Evolutionary conservation across 2,888 invertebrate species (phyloP).

Genomic region (Drosophila mercatorum): DNA sequence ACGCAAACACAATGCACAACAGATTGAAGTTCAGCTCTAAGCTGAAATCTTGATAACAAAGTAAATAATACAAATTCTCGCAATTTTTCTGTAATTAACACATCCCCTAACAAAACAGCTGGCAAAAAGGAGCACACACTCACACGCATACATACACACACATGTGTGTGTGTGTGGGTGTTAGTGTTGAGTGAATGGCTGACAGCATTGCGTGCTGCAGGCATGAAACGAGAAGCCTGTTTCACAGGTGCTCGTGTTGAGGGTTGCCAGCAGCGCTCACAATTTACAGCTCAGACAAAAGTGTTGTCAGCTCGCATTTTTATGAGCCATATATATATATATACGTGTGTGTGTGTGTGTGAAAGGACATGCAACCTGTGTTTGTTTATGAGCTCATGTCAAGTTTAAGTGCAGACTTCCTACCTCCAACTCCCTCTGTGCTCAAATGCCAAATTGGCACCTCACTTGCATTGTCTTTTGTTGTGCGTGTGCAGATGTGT

Average conservation of each 20-base stretch:
- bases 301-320: constrained; percentile 78
- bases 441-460: constrained; percentile 54
- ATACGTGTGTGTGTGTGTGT: constrained; percentile 16
- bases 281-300: constrained; percentile 71
- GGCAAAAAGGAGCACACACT: constrained; percentile 41
- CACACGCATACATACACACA: constrained; percentile 9
- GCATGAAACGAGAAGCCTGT: constrained; percentile 55
- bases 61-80: constrained; percentile 79
- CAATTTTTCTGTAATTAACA: constrained; percentile 80
- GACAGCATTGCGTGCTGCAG: constrained; percentile 74
- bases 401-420: constrained; percentile 60
- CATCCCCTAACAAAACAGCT: constrained; percentile 62
- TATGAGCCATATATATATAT: constrained; percentile 51
- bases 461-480: constrained; percentile 58
- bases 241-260: constrained; percentile 23
- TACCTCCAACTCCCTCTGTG: not conserved
- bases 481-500: constrained; percentile 40
- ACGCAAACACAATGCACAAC: constrained; percentile 33
- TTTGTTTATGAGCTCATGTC: constrained; percentile 66
- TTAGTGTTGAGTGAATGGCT: constrained; percentile 61
- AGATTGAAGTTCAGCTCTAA: constrained; percentile 54
- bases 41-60: constrained; percentile 72
- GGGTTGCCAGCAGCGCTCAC: constrained; percentile 40
- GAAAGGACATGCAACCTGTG: constrained; percentile 60
- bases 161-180: not conserved